Evolutionary conservation across 2,797 vertebrate genomes (phyloP).

Genomic region (Microctenopoma steveboyesi): DNA sequence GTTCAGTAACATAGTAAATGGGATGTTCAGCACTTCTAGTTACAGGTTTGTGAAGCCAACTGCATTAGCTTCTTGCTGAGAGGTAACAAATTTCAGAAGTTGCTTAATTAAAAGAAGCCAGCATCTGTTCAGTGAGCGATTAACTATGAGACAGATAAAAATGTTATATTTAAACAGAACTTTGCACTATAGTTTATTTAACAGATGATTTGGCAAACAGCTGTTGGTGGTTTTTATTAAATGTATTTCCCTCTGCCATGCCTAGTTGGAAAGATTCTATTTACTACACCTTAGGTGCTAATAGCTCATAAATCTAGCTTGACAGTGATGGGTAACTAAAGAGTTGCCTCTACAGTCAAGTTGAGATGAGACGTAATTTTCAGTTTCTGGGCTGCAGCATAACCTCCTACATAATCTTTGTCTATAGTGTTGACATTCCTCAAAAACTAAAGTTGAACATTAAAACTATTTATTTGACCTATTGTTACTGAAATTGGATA

Average conservation of each 20-base stretch:
- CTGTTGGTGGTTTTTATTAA: constrained; percentile 71
- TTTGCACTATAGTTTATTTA: constrained; percentile 74
- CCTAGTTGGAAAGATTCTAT: constrained; percentile 64
- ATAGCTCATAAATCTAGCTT: constrained; percentile 43
- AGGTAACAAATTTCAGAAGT: constrained; percentile 70
- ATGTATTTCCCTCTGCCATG: constrained; percentile 59
- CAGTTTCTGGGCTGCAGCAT: constrained; percentile 34
- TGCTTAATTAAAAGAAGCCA: constrained; percentile 81
- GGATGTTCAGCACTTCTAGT: constrained; percentile 71
- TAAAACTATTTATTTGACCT: background rate
- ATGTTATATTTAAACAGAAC: constrained; percentile 72
- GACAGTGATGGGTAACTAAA: constrained; percentile 51
- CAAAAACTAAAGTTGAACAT: background rate
- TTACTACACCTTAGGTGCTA: constrained; percentile 58
- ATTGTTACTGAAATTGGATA: too few relatives aligned
- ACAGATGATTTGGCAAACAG: constrained; percentile 84
- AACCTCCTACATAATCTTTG: constrained; percentile 37
- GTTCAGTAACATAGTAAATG: constrained; percentile 77
- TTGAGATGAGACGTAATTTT: constrained; percentile 40
- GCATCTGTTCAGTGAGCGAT: constrained; percentile 79
- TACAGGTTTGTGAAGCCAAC: constrained; percentile 73
- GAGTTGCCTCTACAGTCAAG: constrained; percentile 41
- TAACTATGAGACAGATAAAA: constrained; percentile 77
- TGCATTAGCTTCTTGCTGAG: constrained; percentile 63
- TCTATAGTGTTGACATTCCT: too few relatives aligned